Conservation (phyloP, 2,113 vertebrate genomes). For the Otolemur garnettii region DNA sequence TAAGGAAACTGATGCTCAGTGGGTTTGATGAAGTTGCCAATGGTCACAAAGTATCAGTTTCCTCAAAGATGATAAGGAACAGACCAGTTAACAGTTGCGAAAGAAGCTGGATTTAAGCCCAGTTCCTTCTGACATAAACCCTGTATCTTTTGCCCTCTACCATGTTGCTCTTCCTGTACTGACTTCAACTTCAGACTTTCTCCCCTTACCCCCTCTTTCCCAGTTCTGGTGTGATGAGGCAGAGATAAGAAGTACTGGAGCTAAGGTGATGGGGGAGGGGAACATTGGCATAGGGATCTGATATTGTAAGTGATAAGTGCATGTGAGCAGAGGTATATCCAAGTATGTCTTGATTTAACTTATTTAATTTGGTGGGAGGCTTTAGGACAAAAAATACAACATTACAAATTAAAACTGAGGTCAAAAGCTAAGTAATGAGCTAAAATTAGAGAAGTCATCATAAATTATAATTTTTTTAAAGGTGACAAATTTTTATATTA, state of each 20-base stretch:
- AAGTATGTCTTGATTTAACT: background rate
- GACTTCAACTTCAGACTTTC: background rate
- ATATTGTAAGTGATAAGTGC: background rate
- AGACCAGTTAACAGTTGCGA: background rate
- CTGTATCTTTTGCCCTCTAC: background rate
- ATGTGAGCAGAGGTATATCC: background rate
- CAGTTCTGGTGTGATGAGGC: background rate
- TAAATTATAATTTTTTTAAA: conserved; percentile 10
- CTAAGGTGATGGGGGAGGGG: background rate
- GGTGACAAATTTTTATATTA: background rate
- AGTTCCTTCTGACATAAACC: background rate
- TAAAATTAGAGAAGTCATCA: conserved; percentile 18
- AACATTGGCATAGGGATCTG: background rate
- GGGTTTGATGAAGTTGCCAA: conserved; percentile 18
- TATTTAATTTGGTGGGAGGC: background rate
- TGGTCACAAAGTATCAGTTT: background rate
- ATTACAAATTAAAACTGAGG: conserved; percentile 15
- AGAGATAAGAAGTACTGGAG: background rate
- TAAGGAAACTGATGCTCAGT: background rate
- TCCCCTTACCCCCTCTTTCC: fast-evolving
- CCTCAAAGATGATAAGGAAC: conserved; percentile 13
- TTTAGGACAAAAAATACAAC: conserved; percentile 6
- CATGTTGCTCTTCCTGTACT: background rate
- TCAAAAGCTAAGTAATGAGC: conserved; percentile 3
- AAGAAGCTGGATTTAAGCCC: background rate